These are phyloP conservation scores for Caenorhabditis plicata DNA, from an alignment of 2,888 invertebrate species.

Conservation along the genomic window DNA sequence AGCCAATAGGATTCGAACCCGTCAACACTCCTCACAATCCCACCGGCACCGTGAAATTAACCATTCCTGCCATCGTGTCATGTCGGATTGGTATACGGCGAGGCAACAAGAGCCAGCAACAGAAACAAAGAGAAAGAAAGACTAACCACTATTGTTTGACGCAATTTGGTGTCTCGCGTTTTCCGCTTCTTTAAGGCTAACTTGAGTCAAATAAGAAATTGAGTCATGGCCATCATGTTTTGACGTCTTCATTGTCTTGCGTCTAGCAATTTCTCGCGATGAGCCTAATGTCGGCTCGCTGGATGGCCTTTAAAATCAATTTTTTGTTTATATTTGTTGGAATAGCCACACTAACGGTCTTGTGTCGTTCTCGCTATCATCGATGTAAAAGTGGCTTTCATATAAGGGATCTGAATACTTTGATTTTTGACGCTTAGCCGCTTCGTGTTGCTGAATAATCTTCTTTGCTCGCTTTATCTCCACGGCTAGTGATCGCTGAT, in stretches of 20 bases:
- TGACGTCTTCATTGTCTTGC: not conserved
- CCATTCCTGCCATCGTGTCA: too few species aligned
- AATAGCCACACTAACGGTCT: conserved; percentile 1
- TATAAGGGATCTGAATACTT: not conserved
- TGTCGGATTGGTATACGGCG: too few species aligned
- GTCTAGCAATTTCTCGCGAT: not conserved
- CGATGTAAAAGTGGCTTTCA: not conserved
- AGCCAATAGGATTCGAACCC: not conserved
- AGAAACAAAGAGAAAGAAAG: not conserved
- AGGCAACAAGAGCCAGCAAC: too few species aligned
- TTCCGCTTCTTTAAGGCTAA: not conserved
- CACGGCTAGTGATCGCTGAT: conserved; percentile 11
- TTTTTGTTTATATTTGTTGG: not conserved
- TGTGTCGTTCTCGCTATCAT: too few species aligned
- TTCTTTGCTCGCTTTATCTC: conserved; percentile 1
- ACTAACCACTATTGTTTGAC: not conserved
- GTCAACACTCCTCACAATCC: too few species aligned
- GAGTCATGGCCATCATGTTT: not conserved
- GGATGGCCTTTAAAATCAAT: conserved; percentile 18
- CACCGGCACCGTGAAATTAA: too few species aligned
- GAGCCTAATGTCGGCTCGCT: conserved; percentile 8
- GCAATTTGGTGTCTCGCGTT: conserved; percentile 1
- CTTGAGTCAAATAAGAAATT: conserved; percentile 1
- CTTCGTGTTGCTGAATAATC: not conserved
- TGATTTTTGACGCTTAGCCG: not conserved